A percentile compares a stretch with the other conserved stretches of the same genome.
Conservation (phyloP, 2,888 invertebrate genomes). For the Electrophaes corylata region DNA sequence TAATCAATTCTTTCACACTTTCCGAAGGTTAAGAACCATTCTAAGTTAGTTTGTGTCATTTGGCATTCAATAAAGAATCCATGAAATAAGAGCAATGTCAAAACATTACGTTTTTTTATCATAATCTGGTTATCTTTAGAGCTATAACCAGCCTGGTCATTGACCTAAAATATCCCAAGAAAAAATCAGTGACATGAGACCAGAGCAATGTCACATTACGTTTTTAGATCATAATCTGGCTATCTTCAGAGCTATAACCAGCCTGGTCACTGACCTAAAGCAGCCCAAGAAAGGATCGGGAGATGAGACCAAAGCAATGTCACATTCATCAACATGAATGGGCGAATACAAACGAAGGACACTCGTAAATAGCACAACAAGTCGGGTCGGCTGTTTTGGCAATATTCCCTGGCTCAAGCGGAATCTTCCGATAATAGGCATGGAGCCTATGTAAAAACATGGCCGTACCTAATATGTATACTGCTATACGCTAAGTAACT, state of each 20-base stretch:
- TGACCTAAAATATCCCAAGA: no score
- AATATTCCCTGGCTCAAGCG: conserved; percentile 13
- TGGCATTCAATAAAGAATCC: no score
- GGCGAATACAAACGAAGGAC: conserved; percentile 10
- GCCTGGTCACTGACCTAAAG: neutral
- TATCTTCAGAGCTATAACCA: neutral
- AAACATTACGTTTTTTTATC: no score
- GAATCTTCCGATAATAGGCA: conserved; percentile 7
- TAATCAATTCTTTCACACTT: conserved; percentile 12
- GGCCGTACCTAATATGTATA: neutral
- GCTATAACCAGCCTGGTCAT: no score
- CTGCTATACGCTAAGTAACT: neutral
- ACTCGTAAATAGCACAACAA: conserved; percentile 7
- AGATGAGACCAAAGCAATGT: neutral
- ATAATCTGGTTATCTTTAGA: no score
- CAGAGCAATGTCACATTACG: no score
- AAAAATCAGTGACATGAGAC: no score
- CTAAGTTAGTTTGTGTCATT: neutral
- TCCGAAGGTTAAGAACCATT: neutral
- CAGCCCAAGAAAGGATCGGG: neutral
- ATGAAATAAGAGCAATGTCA: no score
- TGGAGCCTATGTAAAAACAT: neutral
- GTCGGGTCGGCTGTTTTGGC: conserved; percentile 20
- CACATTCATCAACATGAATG: conserved; percentile 13
- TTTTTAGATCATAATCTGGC: neutral